Conservation (phyloP, 2,113 vertebrate species). For the Tragelaphus scriptus region DNA sequence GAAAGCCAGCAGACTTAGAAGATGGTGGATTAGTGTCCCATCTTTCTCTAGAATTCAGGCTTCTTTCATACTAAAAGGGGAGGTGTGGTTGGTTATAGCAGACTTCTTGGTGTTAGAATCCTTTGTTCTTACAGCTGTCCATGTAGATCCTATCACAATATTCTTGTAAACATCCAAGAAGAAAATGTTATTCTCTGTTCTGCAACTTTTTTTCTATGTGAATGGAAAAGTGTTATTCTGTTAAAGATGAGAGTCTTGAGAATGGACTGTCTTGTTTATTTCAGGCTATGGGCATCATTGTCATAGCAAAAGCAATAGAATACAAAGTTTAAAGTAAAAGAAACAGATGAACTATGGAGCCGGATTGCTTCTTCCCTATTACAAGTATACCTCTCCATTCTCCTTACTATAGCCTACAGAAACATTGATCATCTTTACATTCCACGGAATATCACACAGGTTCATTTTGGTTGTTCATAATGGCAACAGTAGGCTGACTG, state of each 20-base stretch:
- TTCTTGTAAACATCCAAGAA: background rate
- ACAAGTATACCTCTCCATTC: background rate
- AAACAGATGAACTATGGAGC: background rate
- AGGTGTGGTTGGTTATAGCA: background rate
- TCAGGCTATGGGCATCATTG: background rate
- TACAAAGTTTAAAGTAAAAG: background rate
- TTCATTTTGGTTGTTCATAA: background rate
- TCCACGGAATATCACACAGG: background rate
- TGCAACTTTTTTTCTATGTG: background rate
- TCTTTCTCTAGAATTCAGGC: background rate
- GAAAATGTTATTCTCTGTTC: background rate
- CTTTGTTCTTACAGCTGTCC: background rate
- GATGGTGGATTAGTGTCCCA: background rate
- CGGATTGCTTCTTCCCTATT: background rate
- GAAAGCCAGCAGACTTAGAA: background rate
- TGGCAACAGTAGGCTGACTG: background rate
- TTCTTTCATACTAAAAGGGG: background rate
- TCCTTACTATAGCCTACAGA: background rate
- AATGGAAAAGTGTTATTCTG: background rate
- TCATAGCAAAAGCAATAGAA: background rate
- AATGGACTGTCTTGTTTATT: background rate
- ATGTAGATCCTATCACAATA: background rate
- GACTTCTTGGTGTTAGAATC: background rate
- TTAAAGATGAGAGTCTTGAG: background rate
- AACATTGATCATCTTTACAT: background rate